Base-by-base conservation (phyloP, 1,140 invertebrate species). In the Leptopilina boulardi region DNA sequence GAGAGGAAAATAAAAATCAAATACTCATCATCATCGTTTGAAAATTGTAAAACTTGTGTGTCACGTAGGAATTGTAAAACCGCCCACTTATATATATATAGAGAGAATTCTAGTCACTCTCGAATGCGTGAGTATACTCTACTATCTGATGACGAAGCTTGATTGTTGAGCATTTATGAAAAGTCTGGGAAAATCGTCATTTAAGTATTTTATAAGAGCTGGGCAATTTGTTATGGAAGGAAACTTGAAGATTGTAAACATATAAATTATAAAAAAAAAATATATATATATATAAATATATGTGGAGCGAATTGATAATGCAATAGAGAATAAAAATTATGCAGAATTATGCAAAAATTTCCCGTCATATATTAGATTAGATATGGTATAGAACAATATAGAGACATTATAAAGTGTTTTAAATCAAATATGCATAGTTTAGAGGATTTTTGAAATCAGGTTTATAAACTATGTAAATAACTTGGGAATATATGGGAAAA, bases 31-130 rank as follows among this genome's bases (percentile, higher is more conserved):
- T 82, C 78, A 79, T 77, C 80, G 78, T 74, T 74, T 80, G 81
- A 78, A 78, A 81, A 82, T 80, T 77, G 76, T 78, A 77, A 75
- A 79, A 75, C 76, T 70, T 77, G 78, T 80, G 74, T 77, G 79
- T 82, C 80, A 80, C 76, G 80, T 79, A 80, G 66, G 76, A 77
- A 79, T 77, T 59, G 73, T 76, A 82, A 41, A 75, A 83, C 34
- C 82, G 83, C 83, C 82, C 79, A 83, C 83, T 77, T n/a, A n/a
- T n/a, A n/a, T n/a, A n/a, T n/a, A n/a, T n/a, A n/a, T n/a, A 85
- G 80, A 77, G 71, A 74, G 78, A 82, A 83, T 83, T 83, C 80
- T 82, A 79, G 78, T 82, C 78, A 80, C 78, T 78, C 77, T 74
- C 71, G 74, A 71, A 80, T 71, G 75, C 74, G 72, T 73, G 59